These are phyloP conservation scores for Phainopepla nitens DNA, from an alignment of 2,113 vertebrate genomes.

Conservation along the genomic window DNA sequence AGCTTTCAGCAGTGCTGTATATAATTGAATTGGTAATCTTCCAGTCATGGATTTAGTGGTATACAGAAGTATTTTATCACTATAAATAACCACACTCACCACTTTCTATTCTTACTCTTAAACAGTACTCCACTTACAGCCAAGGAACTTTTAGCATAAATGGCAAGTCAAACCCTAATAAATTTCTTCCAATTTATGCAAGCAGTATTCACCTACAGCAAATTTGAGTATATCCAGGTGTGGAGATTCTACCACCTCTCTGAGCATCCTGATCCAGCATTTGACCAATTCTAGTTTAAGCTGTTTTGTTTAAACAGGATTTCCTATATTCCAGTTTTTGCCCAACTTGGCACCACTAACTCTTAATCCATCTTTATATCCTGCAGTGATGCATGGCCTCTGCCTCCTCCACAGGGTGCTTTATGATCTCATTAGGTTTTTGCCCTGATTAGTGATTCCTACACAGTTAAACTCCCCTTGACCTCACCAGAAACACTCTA, in stretches of 20 bases:
- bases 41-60: not conserved
- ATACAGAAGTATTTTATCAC: not conserved
- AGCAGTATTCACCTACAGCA: not conserved
- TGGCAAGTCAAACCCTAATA: not conserved
- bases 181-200: not conserved
- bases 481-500: not conserved
- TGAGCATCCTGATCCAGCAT: not conserved
- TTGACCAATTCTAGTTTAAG: not conserved
- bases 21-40: not conserved
- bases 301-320: not conserved
- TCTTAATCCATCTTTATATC: not conserved
- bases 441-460: not conserved
- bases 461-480: not conserved
- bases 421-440: not conserved
- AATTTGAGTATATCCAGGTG: not conserved
- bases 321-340: not conserved
- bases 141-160: not conserved
- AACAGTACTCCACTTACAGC: not conserved
- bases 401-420: not conserved
- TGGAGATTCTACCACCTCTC: not conserved
- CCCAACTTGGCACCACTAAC: not conserved
- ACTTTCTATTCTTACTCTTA: not conserved
- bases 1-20: not conserved
- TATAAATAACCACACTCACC: not conserved
- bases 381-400: not conserved